A percentile compares a stretch with the other conserved stretches of the same genome.
Conservation (phyloP, 2,113 vertebrate species). For the Oreochromis tanganicae region DNA sequence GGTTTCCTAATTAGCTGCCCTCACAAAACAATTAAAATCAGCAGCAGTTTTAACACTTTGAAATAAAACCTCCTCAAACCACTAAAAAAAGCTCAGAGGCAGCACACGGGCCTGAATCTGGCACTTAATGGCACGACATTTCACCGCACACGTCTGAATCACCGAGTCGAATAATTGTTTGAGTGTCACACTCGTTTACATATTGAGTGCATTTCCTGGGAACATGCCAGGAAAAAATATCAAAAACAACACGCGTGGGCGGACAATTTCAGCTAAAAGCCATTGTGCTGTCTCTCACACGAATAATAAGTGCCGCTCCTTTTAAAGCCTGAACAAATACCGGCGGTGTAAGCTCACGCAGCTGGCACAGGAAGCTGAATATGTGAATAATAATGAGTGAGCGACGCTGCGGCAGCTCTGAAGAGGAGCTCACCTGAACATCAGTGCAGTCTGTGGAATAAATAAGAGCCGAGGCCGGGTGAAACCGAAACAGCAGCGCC, state of each 20-base stretch:
- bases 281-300: background rate
- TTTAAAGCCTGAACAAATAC: background rate
- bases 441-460: background rate
- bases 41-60: background rate
- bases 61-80: background rate
- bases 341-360: background rate
- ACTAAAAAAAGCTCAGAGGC: background rate
- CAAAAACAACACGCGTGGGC: background rate
- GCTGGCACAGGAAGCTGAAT: background rate
- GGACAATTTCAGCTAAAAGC: conserved; percentile 10
- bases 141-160: background rate
- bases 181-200: conserved; percentile 27
- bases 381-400: background rate
- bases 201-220: conserved; percentile 10
- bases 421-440: background rate
- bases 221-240: background rate
- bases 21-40: background rate
- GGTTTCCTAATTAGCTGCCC: background rate
- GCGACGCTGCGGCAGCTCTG: background rate
- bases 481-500: background rate
- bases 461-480: background rate
- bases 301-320: background rate
- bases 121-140: background rate
- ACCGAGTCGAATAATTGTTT: conserved; percentile 23
- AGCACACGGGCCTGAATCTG: background rate